Evolutionary conservation across 2,797 vertebrate genomes (phyloP).

Genomic region (Oophaga sylvatica): DNA sequence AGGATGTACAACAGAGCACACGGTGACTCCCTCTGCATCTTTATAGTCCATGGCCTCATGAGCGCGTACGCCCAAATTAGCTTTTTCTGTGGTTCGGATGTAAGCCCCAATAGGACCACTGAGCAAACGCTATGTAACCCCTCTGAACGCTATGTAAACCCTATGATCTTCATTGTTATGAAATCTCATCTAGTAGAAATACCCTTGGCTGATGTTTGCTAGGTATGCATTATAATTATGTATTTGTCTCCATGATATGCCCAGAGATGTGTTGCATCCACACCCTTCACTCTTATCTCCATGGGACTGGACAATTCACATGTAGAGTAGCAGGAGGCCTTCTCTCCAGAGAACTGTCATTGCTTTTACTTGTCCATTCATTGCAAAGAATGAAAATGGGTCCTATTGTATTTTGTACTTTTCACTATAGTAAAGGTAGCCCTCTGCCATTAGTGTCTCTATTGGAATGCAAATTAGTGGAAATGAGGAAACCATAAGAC

Average conservation of each 20-base stretch:
- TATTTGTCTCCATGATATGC: not conserved
- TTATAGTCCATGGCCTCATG: no score
- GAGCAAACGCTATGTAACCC: no score
- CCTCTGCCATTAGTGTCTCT: not conserved
- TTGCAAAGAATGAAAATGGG: not conserved
- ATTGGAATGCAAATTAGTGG: slow-evolving; percentile 14
- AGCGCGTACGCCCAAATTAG: no score
- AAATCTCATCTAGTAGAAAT: not conserved
- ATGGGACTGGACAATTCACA: not conserved
- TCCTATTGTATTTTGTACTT: not conserved
- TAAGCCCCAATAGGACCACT: no score
- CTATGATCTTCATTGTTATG: not conserved
- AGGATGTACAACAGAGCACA: no score
- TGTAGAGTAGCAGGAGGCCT: not conserved
- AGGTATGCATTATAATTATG: not conserved
- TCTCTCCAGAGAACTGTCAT: not conserved
- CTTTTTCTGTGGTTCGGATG: no score
- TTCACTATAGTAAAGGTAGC: not conserved
- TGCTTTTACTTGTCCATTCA: not conserved
- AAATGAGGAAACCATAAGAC: not conserved
- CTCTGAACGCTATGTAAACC: no score
- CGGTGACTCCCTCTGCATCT: no score
- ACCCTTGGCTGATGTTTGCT: not conserved
- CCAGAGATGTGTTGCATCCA: not conserved
- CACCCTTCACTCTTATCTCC: not conserved